Evolutionary conservation across 2,113 vertebrate species (phyloP).

Genomic region (Corynorhinus townsendii): DNA sequence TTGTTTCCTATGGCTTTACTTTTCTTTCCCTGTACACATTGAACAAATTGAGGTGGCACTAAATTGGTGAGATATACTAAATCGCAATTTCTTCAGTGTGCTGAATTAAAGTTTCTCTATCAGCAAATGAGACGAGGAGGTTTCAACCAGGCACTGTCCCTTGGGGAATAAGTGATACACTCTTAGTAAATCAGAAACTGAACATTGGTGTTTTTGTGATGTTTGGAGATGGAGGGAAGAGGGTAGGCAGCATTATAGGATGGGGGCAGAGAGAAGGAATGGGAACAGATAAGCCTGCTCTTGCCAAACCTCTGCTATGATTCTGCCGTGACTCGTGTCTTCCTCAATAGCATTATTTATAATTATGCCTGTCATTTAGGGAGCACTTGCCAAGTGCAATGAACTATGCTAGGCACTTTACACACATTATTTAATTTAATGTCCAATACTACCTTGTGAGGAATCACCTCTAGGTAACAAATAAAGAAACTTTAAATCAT

Average conservation of each 20-base stretch:
- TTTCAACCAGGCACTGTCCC: neutral
- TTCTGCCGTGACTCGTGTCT: neutral
- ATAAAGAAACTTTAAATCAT: neutral
- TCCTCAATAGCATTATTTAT: neutral
- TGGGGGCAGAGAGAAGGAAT: neutral
- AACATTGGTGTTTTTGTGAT: neutral
- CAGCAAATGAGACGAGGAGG: neutral
- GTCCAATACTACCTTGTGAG: neutral
- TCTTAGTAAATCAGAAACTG: neutral
- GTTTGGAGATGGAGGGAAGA: neutral
- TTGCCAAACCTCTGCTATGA: neutral
- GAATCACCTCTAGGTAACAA: neutral
- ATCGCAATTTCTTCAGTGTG: constrained; percentile 44
- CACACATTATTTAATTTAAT: neutral
- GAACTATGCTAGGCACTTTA: neutral
- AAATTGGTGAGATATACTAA: constrained; percentile 36
- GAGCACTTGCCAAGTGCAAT: neutral
- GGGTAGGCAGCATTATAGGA: neutral
- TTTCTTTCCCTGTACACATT: neutral
- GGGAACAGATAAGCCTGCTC: neutral
- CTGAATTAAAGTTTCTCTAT: constrained; percentile 48
- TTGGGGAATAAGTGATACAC: neutral
- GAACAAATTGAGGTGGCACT: neutral
- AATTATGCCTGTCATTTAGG: neutral
- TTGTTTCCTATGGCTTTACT: neutral